Base-by-base conservation (phyloP, 1,140 invertebrate species). In the Drosophila eugracilis region DNA sequence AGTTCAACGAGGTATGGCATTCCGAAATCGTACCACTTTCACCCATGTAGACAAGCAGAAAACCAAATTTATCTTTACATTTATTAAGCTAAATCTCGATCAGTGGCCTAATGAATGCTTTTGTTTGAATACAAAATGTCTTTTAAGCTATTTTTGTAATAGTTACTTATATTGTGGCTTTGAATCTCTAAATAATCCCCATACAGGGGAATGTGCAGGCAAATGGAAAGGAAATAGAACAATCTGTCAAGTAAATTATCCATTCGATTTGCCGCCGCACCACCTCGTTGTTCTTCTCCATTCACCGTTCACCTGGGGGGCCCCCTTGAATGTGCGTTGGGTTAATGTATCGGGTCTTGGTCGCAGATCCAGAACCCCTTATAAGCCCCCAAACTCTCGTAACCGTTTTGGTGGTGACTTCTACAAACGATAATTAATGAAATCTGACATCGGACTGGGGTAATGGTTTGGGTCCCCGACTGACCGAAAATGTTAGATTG, bases 351-450 rank as follows among this genome's bases (percentile, higher is more conserved):
- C 12, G 44, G 26, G 6, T 41, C 19, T 36, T 12, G 44, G 57
- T 12, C 7, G 9, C 28, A 47, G 22, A 9, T 26, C 42, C 42
- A 15, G 1, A 15, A 45, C 5, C 22, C 22, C 42, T 12, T 45
- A 24, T 45, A 15, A 15, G 1, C 14, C 9, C 44, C 44, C 44
- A 28, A 44, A 15, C 26, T 50, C 69, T 22, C 10, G 17, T 36
- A 58, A 39, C 21, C 28, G 26, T n/a, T 42, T 70, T 73, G 83
- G 78, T 81, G 78, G 83, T 81, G 83, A 86, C 78, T 88, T 83
- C 70, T 78, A 81, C 74, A 78, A 90, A 79, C 72, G 88, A 90
- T 90, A 90, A 90, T 90, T 90, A 90, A 90, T 90, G 86, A 90
- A 90, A 88, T 83, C 75, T 77, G 86, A 90, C 86, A 90, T 70